Base-by-base conservation (phyloP, 2,888 invertebrate species). In the Polymixis lichenea region DNA sequence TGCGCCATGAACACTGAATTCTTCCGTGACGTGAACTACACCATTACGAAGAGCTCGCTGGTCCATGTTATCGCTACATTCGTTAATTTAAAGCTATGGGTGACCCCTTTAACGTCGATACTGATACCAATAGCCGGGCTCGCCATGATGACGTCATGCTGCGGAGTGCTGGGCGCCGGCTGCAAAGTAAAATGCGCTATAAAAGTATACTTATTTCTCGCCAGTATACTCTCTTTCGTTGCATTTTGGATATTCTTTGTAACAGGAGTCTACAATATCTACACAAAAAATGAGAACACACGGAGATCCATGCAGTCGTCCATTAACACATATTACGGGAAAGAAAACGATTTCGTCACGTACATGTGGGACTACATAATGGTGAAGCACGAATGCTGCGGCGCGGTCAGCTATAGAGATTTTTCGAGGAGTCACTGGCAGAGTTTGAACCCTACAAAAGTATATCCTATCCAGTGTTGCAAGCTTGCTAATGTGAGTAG, bases 381-480 rank as follows among this genome's bases (percentile, higher is more conserved):
- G 96, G 77, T 94, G 8, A 91, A 92, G 9, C 92, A 94, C 62
- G 89, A 95, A 78, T 96, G 96, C 81, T 96, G 96, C 70, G 96
- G 96, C 0, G 94, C 91, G 0, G 86, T 91, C 0, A 88, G 87
- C 43, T 95, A 91, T 71, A 89, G 78, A 70, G 96, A 96, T 75
- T 96, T 96, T 70, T 73, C 86, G 1, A 78, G 89, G 7, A 92
- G 95, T 0, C 83, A 90, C 25, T 96, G 96, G 96, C 91, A 91
- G 62, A 92, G 86, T 70, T 53, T 70, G 0, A 92, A 94, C 76
- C 75, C 86, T 4, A 88, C 90, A 19, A 90, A 89, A 85, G 46
- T 93, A 3, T 93, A 94, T 78, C 96, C 96, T 0, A 80, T 93
- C 0, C 93, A 95, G 75, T 96, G 96, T 78, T 96, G 96, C 76